These are phyloP conservation scores for Pyrocephalus nanus DNA, from an alignment of 2,797 vertebrate species.

Conservation along the genomic window DNA sequence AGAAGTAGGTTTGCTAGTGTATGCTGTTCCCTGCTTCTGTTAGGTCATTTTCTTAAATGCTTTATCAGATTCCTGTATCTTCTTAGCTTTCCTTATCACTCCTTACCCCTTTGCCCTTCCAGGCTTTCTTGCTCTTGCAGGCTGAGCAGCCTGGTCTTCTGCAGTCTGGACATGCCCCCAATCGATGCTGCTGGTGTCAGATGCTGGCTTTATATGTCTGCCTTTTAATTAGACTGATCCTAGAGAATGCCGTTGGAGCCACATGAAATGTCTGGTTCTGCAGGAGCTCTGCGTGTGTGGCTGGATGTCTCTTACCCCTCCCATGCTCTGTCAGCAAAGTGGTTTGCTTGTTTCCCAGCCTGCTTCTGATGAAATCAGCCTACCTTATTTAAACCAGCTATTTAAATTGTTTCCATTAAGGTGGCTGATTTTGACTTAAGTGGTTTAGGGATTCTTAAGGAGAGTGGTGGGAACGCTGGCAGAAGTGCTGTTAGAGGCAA, in stretches of 20 bases:
- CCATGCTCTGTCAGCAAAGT: background rate
- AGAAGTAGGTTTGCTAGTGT: background rate
- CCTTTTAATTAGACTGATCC: background rate
- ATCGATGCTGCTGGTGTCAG: background rate
- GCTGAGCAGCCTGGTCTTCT: background rate
- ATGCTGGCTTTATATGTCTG: background rate
- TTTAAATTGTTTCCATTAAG: background rate
- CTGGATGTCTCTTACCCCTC: background rate
- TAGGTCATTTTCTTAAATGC: background rate
- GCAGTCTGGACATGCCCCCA: background rate
- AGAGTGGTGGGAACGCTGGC: background rate
- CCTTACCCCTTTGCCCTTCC: background rate
- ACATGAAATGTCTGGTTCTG: background rate
- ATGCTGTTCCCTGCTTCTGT: background rate
- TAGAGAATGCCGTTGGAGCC: background rate
- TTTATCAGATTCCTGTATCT: background rate
- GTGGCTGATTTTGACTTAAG: background rate
- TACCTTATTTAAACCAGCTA: background rate
- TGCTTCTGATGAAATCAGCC: background rate
- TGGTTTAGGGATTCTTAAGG: background rate
- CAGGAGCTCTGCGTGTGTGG: background rate
- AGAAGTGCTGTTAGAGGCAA: background rate
- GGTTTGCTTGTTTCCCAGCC: background rate
- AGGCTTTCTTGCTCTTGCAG: background rate
- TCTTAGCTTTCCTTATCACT: background rate